Base-by-base conservation (phyloP, 2,888 invertebrate species). In the Sycophila texana region DNA sequence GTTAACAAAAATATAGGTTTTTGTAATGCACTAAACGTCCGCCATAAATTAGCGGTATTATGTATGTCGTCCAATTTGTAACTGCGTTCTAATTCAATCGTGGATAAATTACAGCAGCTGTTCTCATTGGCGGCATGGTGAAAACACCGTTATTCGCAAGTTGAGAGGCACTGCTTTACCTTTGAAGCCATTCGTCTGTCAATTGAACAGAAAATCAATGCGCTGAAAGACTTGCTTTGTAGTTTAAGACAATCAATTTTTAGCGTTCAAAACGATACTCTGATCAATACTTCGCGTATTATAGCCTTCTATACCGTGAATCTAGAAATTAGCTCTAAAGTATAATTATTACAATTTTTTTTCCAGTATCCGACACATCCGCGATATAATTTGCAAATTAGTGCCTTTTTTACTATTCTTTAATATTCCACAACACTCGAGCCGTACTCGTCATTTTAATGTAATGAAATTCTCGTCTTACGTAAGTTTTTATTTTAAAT, bases 121-220 rank as follows among this genome's bases (percentile, higher is more conserved):
- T 51, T 49, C 51, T 53, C 67, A 61, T 39, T 66, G 74, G 18
- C 10, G 16, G n/a, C n/a, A 14, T 61, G 14, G 13, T 55, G 53
- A 73, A 53, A 61, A n/a, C 39, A 57, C 12, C 53, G 14, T 39
- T 18, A 47, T 18, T 12, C 61, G 22, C 49, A 30, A 67, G 74
- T 74, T 66, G 70, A 74, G 71, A 66, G 26, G 53, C 66, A 26
- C 79, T 79, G 75, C 26, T 2, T 16, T 68, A 67, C 77, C 74
- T 80, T 26, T 53, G 49, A 77, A 74, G 66, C 70, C 66, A 74
- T 74, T 77, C 53, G 65, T 58, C 30, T 60, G 68, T 74, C 58
- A 70, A 65, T 74, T 66, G 51, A 61, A 55, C 53, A 22, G 67
- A 72, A 80, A 76, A 80, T 76, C 76, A 73, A 76, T 73, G 76